Base-by-base conservation (phyloP, 1,140 invertebrate genomes). In the Theocolax elegans region DNA sequence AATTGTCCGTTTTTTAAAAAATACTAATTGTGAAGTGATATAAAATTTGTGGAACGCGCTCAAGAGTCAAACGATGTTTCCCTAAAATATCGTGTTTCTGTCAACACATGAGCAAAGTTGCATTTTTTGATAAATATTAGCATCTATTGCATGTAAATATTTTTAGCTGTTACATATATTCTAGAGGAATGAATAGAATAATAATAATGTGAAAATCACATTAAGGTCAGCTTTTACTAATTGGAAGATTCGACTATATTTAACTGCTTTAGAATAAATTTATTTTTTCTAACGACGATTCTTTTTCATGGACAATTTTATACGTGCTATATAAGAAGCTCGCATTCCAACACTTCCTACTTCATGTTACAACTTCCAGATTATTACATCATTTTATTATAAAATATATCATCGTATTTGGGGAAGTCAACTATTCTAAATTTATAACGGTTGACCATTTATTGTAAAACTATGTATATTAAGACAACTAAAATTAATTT, bases 281-380 rank as follows among this genome's bases (percentile, higher is more conserved):
- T 64, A 19, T 64, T 48, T 70, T 63, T 70, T 53, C 46, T 58
- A 48, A 54, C 19, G 12, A 49, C n/a, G 13, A 35, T n/a, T 59
- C n/a, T 65, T 67, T 56, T 64, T 48, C 53, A 27, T 38, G 0
- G 9, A 44, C 21, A 48, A 63, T 46, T 69, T 35, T 46, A 10
- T 21, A 35, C 23, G 15, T 29, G 1, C 44, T 51, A 70, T 51
- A 48, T 25, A 60, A 70, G 38, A 42, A 49, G 35, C 27, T 75
- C 66, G 68, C 76, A 79, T 78, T 79, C 75, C 74, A 77, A 12
- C 68, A 67, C 44, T 67, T 77, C 49, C 31, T 68, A 51, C 15
- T 42, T n/a, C 17, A 67, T 49, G 8, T 53, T 53, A 15, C 38
- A 59, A 67, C 31, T 67, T 59, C 31, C 54, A 59, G 38, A 49